Percentiles rank a stretch among this genome's conserved stretches.
Conservation (phyloP, 1,140 invertebrate species). For the Eupristina koningsbergeri region DNA sequence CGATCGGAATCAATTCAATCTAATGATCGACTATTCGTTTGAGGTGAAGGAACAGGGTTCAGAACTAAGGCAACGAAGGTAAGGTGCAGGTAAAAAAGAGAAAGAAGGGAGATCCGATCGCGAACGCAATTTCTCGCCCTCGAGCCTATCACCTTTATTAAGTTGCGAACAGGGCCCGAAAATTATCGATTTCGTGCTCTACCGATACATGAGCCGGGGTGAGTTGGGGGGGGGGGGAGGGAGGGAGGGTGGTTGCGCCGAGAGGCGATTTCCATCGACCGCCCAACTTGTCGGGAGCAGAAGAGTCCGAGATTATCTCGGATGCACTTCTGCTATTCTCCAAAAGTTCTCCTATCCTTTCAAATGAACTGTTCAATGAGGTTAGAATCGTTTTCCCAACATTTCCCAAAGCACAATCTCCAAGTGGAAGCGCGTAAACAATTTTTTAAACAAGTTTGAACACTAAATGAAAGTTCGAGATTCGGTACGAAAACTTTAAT, state of each 20-base stretch:
- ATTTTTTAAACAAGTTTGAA: constrained; percentile 1
- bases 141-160: constrained; percentile 57
- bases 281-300: constrained; percentile 55
- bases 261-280: constrained; percentile 30
- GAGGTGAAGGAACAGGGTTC: too few species aligned
- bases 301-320: neutral
- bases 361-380: too few species aligned
- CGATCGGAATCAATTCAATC: constrained; percentile 45
- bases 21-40: constrained; percentile 38
- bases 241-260: constrained; percentile 37
- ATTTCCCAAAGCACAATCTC: neutral
- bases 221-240: neutral
- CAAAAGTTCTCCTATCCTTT: too few species aligned
- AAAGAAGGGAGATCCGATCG: constrained; percentile 11
- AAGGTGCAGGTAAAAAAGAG: too few species aligned
- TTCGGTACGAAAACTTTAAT: too few species aligned
- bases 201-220: constrained; percentile 30
- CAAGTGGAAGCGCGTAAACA: neutral
- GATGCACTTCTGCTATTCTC: constrained; percentile 12
- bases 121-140: constrained; percentile 34
- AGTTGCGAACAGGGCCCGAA: constrained; percentile 47
- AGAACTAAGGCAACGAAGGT: too few species aligned
- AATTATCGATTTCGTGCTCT: constrained; percentile 67
- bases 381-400: neutral
- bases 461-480: neutral